Conservation (phyloP, 2,113 vertebrate species). For the Ammodytes marinus region DNA sequence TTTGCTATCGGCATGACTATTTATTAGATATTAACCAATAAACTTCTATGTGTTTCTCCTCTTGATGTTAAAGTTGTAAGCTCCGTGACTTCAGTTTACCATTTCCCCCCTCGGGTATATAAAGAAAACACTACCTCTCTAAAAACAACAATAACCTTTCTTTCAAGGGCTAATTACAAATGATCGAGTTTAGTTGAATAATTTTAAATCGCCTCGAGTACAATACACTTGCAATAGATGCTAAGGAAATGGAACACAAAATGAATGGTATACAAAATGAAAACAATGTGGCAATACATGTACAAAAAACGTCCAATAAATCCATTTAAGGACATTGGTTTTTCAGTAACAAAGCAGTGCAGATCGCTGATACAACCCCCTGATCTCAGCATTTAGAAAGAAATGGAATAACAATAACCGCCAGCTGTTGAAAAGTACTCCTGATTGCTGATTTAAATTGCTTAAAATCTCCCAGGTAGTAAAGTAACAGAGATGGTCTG, state of each 20-base stretch:
- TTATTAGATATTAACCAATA: not conserved
- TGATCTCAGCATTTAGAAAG: slow-evolving; percentile 8
- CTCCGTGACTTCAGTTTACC: not conserved
- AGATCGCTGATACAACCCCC: not conserved
- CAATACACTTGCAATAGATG: not conserved
- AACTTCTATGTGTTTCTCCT: not conserved
- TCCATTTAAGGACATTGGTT: not conserved
- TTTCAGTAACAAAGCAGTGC: not conserved
- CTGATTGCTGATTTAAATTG: slow-evolving; percentile 14
- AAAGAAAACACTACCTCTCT: not conserved
- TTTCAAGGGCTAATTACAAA: not conserved
- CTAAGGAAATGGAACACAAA: not conserved
- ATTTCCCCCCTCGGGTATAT: not conserved
- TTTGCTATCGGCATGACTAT: not conserved
- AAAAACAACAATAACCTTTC: not conserved
- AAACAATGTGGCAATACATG: not conserved
- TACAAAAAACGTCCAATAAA: not conserved
- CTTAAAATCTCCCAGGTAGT: not conserved
- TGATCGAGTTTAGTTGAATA: not conserved
- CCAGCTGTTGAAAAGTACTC: slow-evolving; percentile 14
- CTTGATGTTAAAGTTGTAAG: not conserved
- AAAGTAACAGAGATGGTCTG: slow-evolving; percentile 11
- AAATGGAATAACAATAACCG: slow-evolving; percentile 28
- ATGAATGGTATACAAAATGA: not conserved
- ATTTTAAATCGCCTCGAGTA: not conserved